Evolutionary conservation across 2,888 invertebrate genomes (phyloP), one percentile per base, ranked within the genome.

Genomic region (Polydrusus pterygomalis): DNA sequence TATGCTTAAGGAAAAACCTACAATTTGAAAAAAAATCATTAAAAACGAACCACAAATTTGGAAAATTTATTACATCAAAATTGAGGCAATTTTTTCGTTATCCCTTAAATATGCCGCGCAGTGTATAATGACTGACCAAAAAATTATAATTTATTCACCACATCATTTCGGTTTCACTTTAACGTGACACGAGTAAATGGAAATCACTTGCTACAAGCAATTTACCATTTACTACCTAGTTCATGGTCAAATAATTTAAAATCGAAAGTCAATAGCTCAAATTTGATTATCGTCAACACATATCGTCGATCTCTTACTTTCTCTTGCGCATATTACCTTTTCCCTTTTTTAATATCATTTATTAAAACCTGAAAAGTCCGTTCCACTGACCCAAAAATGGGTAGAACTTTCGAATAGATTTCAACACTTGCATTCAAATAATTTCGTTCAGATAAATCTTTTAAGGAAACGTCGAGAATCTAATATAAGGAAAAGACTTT

Each of bases 231-330:
- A 30, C 15, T 15, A 30, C 17, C 8, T 13, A 49, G 25, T 20
- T 30, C 51, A 68, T 20, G 68, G 56, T 67, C 51, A 38, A 17
- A 51, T 47, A 18, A 51, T 38, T 17, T 67, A 70, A 70, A 70
- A 70, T 70, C 47, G 70, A 70, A 70, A 70, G 70, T 70, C 47
- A 30, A 67, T 9, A 34, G 6, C 20, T 9, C 9, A 49, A 49
- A 34, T 54, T 49, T 34, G 56, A 58, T 68, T 54, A 58, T 38
- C 68, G 25, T 68, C 56, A 43, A 58, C 2, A 8, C 34, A 10
- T 38, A 68, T 38, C 68, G 25, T 68, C 43, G 25, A 58, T 25
- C 54, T 47, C 38, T 71, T 43, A 71, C 71, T 71, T 71, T 71
- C 71, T 60, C 58, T 18, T 38, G 15, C 38, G 58, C 40, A 60